These are phyloP conservation scores for Melikaiella ostensackeni DNA, from an alignment of 2,888 invertebrate genomes.

Conservation along the genomic window DNA sequence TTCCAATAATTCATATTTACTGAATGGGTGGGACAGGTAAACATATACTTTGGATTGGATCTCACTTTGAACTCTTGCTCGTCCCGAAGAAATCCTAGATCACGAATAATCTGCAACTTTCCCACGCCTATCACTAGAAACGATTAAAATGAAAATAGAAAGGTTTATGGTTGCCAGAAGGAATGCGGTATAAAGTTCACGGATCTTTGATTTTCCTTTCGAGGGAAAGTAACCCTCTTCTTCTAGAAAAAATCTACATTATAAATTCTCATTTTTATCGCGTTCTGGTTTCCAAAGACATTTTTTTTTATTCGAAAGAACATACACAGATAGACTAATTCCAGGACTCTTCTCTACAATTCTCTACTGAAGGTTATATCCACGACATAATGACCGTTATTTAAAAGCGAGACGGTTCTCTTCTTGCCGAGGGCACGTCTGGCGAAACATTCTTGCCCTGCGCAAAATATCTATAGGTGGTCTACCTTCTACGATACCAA, in stretches of 20 bases:
- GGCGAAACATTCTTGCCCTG: constrained; percentile 59
- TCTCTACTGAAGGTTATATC: constrained; percentile 50
- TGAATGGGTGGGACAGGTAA: neutral
- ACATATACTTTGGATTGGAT: constrained; percentile 3
- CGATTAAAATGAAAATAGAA: constrained; percentile 36
- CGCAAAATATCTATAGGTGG: constrained; percentile 59
- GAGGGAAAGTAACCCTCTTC: neutral
- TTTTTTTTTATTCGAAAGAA: neutral
- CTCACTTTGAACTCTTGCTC: neutral
- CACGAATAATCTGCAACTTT: constrained; percentile 22
- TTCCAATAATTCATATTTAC: neutral
- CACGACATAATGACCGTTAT: constrained; percentile 67
- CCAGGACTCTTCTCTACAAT: neutral
- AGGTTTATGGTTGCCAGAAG: constrained; percentile 28
- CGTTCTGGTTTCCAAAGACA: neutral
- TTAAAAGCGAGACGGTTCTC: constrained; percentile 62
- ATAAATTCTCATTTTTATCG: too few relatives aligned
- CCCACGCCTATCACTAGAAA: constrained; percentile 26
- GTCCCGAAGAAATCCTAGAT: constrained; percentile 16
- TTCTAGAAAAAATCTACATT: too few relatives aligned
- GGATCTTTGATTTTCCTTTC: constrained; percentile 1
- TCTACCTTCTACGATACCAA: constrained; percentile 44
- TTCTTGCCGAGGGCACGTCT: constrained; percentile 58
- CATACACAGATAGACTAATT: neutral
- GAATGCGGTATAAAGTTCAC: constrained; percentile 31